These are phyloP conservation scores for Drosophila hawaiiensis DNA, from an alignment of 2,888 invertebrate genomes.

Conservation along the genomic window DNA sequence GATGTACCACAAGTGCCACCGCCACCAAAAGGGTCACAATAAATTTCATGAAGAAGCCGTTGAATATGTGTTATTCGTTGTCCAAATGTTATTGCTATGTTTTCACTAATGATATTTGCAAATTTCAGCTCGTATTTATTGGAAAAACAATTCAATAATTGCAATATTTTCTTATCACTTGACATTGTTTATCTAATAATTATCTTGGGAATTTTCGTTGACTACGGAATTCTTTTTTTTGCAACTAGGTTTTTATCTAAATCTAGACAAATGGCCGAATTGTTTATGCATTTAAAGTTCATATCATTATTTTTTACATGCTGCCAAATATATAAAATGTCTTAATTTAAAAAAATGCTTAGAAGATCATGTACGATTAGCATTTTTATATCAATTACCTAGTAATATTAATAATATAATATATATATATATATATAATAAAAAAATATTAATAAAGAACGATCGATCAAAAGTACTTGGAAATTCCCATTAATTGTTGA, in stretches of 20 bases:
- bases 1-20: conserved; percentile 37
- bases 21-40: conserved; percentile 31
- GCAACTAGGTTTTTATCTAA: neutral
- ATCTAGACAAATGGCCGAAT: neutral
- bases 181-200: neutral
- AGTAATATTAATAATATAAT: too few species aligned
- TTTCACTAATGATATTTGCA: conserved; percentile 37
- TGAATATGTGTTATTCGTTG: neutral
- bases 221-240: neutral
- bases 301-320: neutral
- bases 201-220: neutral
- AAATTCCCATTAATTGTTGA: conserved; percentile 1
- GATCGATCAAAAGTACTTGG: too few species aligned
- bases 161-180: conserved; percentile 42
- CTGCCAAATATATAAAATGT: neutral
- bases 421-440: too few species aligned
- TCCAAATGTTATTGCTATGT: conserved; percentile 10
- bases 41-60: conserved; percentile 46
- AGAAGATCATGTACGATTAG: neutral
- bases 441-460: neutral
- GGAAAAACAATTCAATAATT: conserved; percentile 22
- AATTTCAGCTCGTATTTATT: conserved; percentile 52
- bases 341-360: too few species aligned
- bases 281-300: neutral
- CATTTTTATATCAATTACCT: neutral